Base-by-base conservation (phyloP, 2,888 invertebrate genomes). In the Parnassius orleans region DNA sequence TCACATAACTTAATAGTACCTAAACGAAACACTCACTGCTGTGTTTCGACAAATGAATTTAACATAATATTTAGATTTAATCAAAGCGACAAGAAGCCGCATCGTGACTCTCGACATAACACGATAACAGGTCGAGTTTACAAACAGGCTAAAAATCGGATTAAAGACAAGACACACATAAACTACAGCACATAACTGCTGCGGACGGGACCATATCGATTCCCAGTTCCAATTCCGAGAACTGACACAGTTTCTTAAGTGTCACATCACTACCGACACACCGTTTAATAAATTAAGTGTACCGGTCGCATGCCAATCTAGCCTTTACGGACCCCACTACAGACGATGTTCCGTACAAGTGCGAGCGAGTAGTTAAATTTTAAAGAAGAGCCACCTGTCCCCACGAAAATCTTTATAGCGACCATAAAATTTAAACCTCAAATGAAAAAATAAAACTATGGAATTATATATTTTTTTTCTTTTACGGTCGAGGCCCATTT, bases 351-450 rank as follows among this genome's bases (percentile, higher is more conserved):
- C 83, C 72, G 76, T 78, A 75, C 79, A 72, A 73, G 72, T 69
- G 77, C 77, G 71, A 66, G 69, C 73, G 80, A 79, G 83, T 80
- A 84, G 81, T 87, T 86, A 83, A 84, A 87, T 84, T 86, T 87
- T 89, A 90, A 90, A 88, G 86, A 86, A 90, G 84, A 90, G 84
- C 90, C 91, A 91, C 91, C 91, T 91, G 91, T 91, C 91, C 83
- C 90, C 87, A 87, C 82, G 89, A 87, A 91, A 89, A 90, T 84
- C 87, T 91, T 91, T 91, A 91, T 91, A 81, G 88, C 87, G 78
- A 74, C 85, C 81, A 90, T 91, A 90, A 91, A 91, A 90, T 89
- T 88, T 87, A 86, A 90, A 87, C 86, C 89, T 88, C 84, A 84
- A 87, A 87, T 81, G 79, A 80, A 86, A 86, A 91, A 90, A 86